A percentile compares a stretch with the other conserved stretches of the same genome.
Evolutionary conservation across 2,888 invertebrate species (phyloP).

Genomic region (Cantharis rufa): DNA sequence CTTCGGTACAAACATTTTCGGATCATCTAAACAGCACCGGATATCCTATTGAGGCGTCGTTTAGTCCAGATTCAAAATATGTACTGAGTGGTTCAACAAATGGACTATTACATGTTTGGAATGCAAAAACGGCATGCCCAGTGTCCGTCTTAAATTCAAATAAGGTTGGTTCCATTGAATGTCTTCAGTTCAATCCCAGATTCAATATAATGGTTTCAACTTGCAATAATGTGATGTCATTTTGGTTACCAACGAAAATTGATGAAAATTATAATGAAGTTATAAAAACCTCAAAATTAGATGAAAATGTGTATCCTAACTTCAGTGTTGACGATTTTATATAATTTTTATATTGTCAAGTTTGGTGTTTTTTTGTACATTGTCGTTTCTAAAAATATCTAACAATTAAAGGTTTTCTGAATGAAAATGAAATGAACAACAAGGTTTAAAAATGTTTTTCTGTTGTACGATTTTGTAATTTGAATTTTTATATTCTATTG

Average conservation of each 20-base stretch:
- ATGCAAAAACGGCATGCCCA: constrained; percentile 93
- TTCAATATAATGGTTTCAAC: constrained; percentile 99
- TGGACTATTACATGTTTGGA: constrained; percentile 96
- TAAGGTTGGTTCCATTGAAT: constrained; percentile 90
- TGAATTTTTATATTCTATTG: too few species aligned
- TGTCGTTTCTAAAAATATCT: neutral
- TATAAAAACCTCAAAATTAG: neutral
- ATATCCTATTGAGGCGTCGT: constrained; percentile 94
- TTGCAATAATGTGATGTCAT: constrained; percentile 93
- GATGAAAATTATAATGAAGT: too few species aligned
- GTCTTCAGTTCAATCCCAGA: constrained; percentile 97
- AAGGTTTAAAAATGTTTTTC: too few species aligned
- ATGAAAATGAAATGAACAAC: too few species aligned
- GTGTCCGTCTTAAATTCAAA: constrained; percentile 88
- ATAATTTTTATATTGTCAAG: neutral
- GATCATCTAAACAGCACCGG: constrained; percentile 93
- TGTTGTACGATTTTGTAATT: too few species aligned
- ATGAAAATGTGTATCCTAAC: neutral
- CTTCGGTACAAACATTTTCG: constrained; percentile 88
- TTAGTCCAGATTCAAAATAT: constrained; percentile 98
- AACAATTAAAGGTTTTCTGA: too few species aligned
- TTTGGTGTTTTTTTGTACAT: neutral
- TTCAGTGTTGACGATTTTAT: neutral
- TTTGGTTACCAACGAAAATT: constrained; percentile 74
- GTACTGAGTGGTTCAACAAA: constrained; percentile 98